Conservation (phyloP, 2,113 vertebrate species). For the Chloebia gouldiae region DNA sequence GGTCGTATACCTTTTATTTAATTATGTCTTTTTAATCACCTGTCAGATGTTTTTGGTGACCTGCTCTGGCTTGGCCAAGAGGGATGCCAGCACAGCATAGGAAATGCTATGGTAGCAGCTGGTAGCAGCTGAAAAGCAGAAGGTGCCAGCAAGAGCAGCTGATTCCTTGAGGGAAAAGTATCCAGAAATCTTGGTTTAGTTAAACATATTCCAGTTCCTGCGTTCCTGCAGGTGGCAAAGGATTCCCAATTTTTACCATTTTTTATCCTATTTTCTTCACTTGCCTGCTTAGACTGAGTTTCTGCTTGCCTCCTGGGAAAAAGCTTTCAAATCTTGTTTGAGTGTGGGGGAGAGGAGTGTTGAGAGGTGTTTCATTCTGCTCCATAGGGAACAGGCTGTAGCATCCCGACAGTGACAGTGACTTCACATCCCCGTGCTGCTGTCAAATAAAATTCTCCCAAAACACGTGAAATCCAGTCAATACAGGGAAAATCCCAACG, state of each 20-base stretch:
- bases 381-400: neutral
- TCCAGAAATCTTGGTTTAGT: rapidly evolving
- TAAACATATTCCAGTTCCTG: neutral
- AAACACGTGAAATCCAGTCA: neutral
- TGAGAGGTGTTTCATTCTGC: neutral
- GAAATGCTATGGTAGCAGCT: neutral
- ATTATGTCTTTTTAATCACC: neutral
- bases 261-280: neutral
- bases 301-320: neutral
- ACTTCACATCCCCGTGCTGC: neutral
- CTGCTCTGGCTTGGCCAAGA: neutral
- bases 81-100: rapidly evolving
- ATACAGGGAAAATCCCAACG: neutral
- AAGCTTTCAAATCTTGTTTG: rapidly evolving
- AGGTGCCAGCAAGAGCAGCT: neutral
- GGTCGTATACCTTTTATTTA: neutral
- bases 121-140: neutral
- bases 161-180: neutral
- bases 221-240: neutral
- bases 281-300: neutral
- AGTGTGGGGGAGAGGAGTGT: neutral
- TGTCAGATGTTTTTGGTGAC: rapidly evolving
- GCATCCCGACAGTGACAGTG: rapidly evolving
- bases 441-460: neutral
- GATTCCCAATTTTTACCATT: neutral